These are phyloP conservation scores for Rhodeus uyekii DNA, from an alignment of 2,797 vertebrate species.

Conservation along the genomic window DNA sequence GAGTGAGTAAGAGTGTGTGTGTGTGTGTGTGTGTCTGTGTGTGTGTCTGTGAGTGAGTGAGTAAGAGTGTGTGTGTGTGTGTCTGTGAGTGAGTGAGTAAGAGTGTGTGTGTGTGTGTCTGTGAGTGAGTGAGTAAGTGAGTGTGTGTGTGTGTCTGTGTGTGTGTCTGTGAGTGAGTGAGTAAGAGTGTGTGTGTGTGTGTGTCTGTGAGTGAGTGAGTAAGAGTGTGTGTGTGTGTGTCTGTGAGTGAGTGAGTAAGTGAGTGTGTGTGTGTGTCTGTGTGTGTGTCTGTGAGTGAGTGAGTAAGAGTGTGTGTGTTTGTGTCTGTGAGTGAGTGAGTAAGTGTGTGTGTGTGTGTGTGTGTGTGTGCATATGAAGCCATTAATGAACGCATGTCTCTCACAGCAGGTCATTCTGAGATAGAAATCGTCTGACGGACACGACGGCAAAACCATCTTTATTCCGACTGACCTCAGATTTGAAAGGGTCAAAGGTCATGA, in stretches of 20 bases:
- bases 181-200: rapidly evolving
- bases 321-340: too few relatives aligned
- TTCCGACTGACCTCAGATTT: neutral
- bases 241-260: neutral
- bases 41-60: too few relatives aligned
- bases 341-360: slow-evolving; percentile 4
- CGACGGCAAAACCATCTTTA: neutral
- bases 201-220: neutral
- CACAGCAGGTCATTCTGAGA: neutral
- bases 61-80: too few relatives aligned
- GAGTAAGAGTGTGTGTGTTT: too few relatives aligned
- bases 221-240: neutral
- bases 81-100: too few relatives aligned
- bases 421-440: neutral
- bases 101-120: too few relatives aligned
- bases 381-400: neutral
- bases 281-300: neutral
- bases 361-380: too few relatives aligned
- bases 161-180: too few relatives aligned
- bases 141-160: too few relatives aligned
- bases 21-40: too few relatives aligned
- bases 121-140: too few relatives aligned
- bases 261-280: neutral
- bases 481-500: slow-evolving; percentile 50
- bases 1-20: too few relatives aligned